Evolutionary conservation across 1,140 invertebrate genomes (phyloP).

Genomic region (Drosophila serrata): DNA sequence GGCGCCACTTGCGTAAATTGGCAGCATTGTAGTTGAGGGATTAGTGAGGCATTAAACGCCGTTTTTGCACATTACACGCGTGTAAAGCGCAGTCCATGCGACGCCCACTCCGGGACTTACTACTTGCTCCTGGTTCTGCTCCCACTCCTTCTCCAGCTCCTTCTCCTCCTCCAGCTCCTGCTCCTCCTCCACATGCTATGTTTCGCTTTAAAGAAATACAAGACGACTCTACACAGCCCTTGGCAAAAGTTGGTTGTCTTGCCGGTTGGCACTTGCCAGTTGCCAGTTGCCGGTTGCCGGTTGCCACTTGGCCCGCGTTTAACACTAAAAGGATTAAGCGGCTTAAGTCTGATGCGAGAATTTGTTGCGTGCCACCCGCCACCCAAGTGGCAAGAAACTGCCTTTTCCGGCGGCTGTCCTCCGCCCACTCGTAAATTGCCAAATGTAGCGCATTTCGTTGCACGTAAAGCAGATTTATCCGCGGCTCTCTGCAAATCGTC

Average conservation of each 20-base stretch:
- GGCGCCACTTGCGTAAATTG: conserved; percentile 80
- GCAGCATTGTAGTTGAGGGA: conserved; percentile 83
- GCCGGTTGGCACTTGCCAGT: conserved; percentile 45
- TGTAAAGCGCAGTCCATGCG: conserved; percentile 75
- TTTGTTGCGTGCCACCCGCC: conserved; percentile 63
- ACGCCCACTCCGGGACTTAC: conserved; percentile 28
- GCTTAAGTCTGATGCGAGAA: conserved; percentile 80
- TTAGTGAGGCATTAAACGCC: conserved; percentile 82
- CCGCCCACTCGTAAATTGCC: conserved; percentile 55
- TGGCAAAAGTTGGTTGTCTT: conserved; percentile 61
- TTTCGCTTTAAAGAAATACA: conserved; percentile 72
- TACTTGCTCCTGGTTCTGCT: neutral
- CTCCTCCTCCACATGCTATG: conserved; percentile 29
- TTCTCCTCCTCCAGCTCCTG: neutral
- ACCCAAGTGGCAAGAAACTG: conserved; percentile 30
- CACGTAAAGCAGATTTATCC: conserved; percentile 78
- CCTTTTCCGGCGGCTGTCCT: conserved; percentile 8
- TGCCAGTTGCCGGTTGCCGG: conserved; percentile 53
- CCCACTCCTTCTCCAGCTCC: neutral
- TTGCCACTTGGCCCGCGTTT: conserved; percentile 74
- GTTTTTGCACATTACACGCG: conserved; percentile 83
- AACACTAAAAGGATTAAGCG: conserved; percentile 82
- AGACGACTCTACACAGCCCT: conserved; percentile 23
- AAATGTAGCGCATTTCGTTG: conserved; percentile 46
- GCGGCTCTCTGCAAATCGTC: conserved; percentile 29